Evolutionary conservation across 2,797 vertebrate species (phyloP).

Genomic region (Sebastes steindachneri): DNA sequence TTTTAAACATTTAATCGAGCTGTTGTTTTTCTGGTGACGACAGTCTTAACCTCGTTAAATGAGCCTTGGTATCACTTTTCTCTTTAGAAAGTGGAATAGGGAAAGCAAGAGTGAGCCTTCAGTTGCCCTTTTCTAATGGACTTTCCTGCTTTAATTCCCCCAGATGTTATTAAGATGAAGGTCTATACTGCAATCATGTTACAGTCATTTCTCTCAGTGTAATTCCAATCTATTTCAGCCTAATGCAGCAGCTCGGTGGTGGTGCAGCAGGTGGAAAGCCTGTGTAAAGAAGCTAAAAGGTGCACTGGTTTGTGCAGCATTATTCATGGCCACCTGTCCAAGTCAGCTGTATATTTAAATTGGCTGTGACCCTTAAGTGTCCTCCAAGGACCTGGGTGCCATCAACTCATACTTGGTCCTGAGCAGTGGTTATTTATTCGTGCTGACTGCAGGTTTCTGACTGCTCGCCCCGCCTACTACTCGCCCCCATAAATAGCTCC

Average conservation of each 20-base stretch:
- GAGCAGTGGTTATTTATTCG: slow-evolving; percentile 56
- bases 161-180: not conserved
- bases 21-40: not conserved
- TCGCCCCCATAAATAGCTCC: slow-evolving; percentile 32
- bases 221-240: not conserved
- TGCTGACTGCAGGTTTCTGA: slow-evolving; percentile 53
- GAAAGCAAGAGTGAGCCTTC: not conserved
- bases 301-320: slow-evolving; percentile 11
- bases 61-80: not conserved
- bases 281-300: not conserved
- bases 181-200: not conserved
- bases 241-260: slow-evolving; percentile 5
- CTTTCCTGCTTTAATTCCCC: not conserved
- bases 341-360: slow-evolving; percentile 53
- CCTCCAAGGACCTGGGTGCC: slow-evolving; percentile 38
- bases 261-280: slow-evolving; percentile 22
- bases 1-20: not conserved
- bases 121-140: not conserved
- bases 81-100: not conserved
- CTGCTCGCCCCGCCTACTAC: not conserved
- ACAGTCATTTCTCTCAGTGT: not conserved
- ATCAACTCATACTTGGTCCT: slow-evolving; percentile 31
- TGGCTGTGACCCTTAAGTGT: slow-evolving; percentile 45
- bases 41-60: not conserved
- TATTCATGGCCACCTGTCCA: slow-evolving; percentile 67